These are phyloP conservation scores for Dinoponera quadriceps DNA, from an alignment of 1,140 invertebrate species.

Conservation along the genomic window DNA sequence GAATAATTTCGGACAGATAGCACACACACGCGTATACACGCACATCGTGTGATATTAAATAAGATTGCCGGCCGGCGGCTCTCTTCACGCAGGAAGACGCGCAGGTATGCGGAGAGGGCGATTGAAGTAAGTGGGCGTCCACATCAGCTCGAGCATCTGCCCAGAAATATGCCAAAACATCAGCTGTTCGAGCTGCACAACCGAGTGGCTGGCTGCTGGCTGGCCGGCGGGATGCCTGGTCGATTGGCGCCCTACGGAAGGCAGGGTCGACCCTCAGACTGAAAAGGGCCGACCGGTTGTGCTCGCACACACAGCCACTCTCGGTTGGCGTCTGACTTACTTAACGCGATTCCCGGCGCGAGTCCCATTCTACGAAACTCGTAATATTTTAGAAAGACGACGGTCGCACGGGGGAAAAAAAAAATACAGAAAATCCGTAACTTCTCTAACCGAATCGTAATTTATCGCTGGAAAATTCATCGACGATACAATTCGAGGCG, in stretches of 20 bases:
- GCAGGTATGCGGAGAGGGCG: constrained; percentile 22
- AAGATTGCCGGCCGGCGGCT: neutral
- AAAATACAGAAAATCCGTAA: neutral
- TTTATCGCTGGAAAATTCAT: too few species aligned
- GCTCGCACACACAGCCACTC: constrained; percentile 16
- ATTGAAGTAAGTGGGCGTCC: constrained; percentile 61
- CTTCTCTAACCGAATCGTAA: too few species aligned
- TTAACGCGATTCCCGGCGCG: constrained; percentile 14
- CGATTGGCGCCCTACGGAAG: constrained; percentile 49
- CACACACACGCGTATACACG: too few species aligned
- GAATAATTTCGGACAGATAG: too few species aligned
- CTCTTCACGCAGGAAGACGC: constrained; percentile 24
- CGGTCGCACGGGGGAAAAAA: constrained; percentile 21
- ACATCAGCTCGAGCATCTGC: constrained; percentile 75
- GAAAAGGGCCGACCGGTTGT: constrained; percentile 56
- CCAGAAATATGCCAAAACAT: constrained; percentile 77
- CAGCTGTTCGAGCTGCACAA: constrained; percentile 72
- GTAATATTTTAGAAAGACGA: constrained; percentile 36
- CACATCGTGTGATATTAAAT: constrained; percentile 8
- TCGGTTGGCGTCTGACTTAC: constrained; percentile 45
- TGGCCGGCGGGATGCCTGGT: constrained; percentile 14
- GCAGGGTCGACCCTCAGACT: constrained; percentile 43
- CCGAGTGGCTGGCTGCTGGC: constrained; percentile 39
- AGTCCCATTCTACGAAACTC: neutral
- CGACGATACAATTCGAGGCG: too few species aligned